Percentiles rank a stretch among this genome's conserved stretches.
phyloP scores from a whole-genome alignment of 2,888 invertebrate genomes.

The Cerastoderma edule region DNA sequence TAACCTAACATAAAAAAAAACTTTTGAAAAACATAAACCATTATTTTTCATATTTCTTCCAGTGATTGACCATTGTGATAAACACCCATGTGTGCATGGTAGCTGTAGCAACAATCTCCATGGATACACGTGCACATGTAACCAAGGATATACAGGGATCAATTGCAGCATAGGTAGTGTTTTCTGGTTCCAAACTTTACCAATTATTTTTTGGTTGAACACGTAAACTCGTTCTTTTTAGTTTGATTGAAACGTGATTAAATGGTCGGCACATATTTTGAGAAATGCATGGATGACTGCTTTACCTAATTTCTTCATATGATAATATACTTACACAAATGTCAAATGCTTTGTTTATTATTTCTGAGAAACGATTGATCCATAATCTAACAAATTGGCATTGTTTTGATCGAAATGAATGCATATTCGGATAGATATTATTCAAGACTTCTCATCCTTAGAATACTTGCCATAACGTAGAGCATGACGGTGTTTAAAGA shows the following conservation, averaged over 20 bases:
- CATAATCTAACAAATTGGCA: no score
- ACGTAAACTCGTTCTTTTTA: background rate
- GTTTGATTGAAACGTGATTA: background rate
- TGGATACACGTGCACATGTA: conserved; percentile 21
- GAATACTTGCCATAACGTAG: no score
- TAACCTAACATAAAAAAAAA: background rate
- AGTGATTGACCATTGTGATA: conserved; percentile 29
- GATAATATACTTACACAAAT: background rate
- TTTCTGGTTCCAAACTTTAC: background rate
- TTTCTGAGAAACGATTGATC: no score
- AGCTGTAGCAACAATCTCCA: conserved; percentile 21
- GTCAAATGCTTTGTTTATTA: no score
- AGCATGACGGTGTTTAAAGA: no score
- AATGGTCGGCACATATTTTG: background rate
- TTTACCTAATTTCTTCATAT: background rate
- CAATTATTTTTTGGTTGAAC: background rate
- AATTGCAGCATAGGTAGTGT: conserved; percentile 12
- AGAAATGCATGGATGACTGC: background rate
- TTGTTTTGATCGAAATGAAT: no score
- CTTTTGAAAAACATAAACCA: background rate
- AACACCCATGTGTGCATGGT: conserved; percentile 21
- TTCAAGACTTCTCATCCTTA: no score
- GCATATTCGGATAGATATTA: no score
- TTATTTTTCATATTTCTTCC: background rate
- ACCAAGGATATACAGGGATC: conserved; percentile 15